phyloP scores from a whole-genome alignment of 1,140 invertebrate species.

The Drosophila sp. region DNA sequence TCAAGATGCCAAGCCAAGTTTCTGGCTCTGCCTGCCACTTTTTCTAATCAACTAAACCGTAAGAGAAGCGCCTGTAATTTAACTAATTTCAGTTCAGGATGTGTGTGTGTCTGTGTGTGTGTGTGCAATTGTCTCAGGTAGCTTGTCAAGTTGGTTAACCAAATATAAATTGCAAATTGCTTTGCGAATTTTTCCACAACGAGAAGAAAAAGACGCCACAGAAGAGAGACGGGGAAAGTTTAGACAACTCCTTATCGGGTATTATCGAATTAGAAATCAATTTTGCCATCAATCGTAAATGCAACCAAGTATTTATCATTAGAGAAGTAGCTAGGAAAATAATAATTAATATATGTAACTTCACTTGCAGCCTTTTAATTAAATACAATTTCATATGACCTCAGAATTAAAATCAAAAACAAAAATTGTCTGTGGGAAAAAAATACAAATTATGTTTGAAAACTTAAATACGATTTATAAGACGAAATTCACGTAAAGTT shows the following conservation, averaged over 20 bases:
- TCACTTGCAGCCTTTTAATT: too few species aligned
- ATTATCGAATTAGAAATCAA: conserved; percentile 1
- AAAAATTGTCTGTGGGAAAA: too few species aligned
- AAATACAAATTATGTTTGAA: too few species aligned
- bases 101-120: conserved; percentile 18
- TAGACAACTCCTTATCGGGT: not conserved
- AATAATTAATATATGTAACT: not conserved
- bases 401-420: too few species aligned
- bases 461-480: too few species aligned
- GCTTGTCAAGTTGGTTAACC: conserved; percentile 49
- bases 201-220: conserved; percentile 12
- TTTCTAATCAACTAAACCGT: conserved; percentile 72
- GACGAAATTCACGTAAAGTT: too few species aligned
- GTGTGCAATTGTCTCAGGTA: conserved; percentile 64
- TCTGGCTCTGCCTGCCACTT: conserved; percentile 51
- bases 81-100: conserved; percentile 62
- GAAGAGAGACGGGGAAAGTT: not conserved
- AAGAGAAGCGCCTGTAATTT: conserved; percentile 71
- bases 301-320: not conserved
- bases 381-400: too few species aligned
- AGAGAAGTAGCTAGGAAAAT: not conserved
- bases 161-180: conserved; percentile 58
- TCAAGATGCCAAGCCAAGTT: conserved; percentile 41
- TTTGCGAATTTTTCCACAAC: conserved; percentile 27
- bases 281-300: not conserved